These are phyloP conservation scores for Sitta carolinensis DNA, from an alignment of 2,797 vertebrate species.

Conservation along the genomic window DNA sequence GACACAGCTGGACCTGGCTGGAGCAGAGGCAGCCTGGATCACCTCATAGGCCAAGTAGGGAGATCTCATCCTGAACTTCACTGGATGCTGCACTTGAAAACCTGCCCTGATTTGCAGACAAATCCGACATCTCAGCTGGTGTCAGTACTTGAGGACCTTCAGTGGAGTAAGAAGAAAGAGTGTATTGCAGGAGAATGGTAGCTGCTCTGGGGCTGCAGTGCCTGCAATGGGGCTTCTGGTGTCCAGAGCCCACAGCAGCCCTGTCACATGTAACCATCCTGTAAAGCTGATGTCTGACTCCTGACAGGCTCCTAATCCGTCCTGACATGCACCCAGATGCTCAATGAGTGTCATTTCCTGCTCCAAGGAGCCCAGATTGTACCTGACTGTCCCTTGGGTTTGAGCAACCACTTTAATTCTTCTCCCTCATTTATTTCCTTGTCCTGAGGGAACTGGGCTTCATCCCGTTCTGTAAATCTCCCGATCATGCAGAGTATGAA, in stretches of 20 bases:
- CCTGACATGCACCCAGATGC: not conserved
- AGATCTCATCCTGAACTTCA: not conserved
- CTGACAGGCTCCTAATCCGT: slow-evolving; percentile 8
- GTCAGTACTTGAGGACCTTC: not conserved
- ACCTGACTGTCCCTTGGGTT: not conserved
- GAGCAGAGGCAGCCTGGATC: not conserved
- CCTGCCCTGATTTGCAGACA: not conserved
- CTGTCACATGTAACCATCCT: not conserved
- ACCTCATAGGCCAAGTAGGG: not conserved
- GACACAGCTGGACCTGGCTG: not conserved
- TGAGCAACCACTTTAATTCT: not conserved
- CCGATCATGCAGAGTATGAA: fast-evolving
- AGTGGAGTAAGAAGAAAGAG: not conserved
- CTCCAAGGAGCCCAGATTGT: not conserved
- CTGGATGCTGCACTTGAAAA: not conserved
- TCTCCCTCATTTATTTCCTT: slow-evolving; percentile 22
- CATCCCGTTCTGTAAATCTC: not conserved
- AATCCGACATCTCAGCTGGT: fast-evolving
- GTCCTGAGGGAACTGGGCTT: not conserved
- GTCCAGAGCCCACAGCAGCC: not conserved
- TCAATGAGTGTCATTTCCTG: slow-evolving; percentile 43
- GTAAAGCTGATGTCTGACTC: not conserved
- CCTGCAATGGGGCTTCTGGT: not conserved
- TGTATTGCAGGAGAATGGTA: not conserved
- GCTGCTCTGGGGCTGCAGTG: not conserved